phyloP scores from a whole-genome alignment of 2,888 invertebrate species.

The Gerosis bhagava region DNA sequence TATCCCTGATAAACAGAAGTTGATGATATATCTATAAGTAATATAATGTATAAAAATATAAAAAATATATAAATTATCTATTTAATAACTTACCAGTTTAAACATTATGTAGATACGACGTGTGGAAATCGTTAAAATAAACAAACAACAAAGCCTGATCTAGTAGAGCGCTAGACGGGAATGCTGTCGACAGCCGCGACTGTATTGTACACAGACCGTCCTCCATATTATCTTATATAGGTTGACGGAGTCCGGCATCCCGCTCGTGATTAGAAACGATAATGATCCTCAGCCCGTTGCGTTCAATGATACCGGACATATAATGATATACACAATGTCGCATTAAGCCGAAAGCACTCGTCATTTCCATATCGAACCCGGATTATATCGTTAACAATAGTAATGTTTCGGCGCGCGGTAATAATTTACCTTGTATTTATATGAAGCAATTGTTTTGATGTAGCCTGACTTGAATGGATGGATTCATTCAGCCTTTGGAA shows the following conservation, averaged over 20 bases:
- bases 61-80: too few relatives aligned
- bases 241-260: conserved; percentile 42
- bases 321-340: conserved; percentile 66
- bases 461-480: too few relatives aligned
- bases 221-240: conserved; percentile 58
- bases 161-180: conserved; percentile 61
- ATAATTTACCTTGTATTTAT: neutral
- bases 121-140: neutral
- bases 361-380: conserved; percentile 70
- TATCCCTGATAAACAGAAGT: too few relatives aligned
- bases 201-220: conserved; percentile 34
- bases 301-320: conserved; percentile 53
- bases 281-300: conserved; percentile 51
- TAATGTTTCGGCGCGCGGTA: conserved; percentile 8
- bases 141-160: conserved; percentile 50
- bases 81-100: conserved; percentile 59
- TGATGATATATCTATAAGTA: too few relatives aligned
- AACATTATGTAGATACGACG: conserved; percentile 55
- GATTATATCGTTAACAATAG: conserved; percentile 49
- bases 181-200: conserved; percentile 48
- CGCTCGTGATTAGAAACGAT: conserved; percentile 71
- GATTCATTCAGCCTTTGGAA: too few relatives aligned
- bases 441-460: neutral
- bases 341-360: conserved; percentile 67
- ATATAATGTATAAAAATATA: too few relatives aligned